These are phyloP conservation scores for Sus cebifrons DNA, from an alignment of 2,797 vertebrate genomes.

Conservation along the genomic window DNA sequence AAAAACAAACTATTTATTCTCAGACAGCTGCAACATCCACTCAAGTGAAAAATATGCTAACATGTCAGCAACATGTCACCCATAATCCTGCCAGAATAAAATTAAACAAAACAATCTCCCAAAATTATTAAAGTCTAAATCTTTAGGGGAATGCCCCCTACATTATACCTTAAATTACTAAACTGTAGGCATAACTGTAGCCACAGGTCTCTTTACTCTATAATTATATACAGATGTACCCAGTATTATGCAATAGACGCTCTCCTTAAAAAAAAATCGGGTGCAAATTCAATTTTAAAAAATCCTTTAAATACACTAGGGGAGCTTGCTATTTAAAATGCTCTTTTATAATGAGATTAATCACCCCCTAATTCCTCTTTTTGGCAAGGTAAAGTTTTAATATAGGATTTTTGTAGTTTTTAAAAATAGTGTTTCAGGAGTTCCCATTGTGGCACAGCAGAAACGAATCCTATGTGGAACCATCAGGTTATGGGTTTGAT, in stretches of 20 bases:
- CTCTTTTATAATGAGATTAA: slow-evolving; percentile 75
- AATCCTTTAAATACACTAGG: slow-evolving; percentile 52
- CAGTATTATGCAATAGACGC: slow-evolving; percentile 50
- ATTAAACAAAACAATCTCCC: slow-evolving; percentile 74
- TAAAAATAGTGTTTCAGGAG: slow-evolving; percentile 46
- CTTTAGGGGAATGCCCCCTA: slow-evolving; percentile 61
- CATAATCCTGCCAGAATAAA: slow-evolving; percentile 77
- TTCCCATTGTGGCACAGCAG: too few species aligned
- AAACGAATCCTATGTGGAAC: too few species aligned
- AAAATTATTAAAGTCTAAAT: slow-evolving; percentile 76
- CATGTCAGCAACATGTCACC: slow-evolving; percentile 27
- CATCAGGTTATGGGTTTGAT: too few species aligned
- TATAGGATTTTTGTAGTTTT: slow-evolving; percentile 68
- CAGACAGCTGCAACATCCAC: slow-evolving; percentile 76
- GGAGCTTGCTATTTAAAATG: slow-evolving; percentile 66
- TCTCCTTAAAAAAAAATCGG: slow-evolving; percentile 58
- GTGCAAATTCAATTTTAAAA: slow-evolving; percentile 78
- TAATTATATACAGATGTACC: slow-evolving; percentile 83
- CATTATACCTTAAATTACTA: slow-evolving; percentile 73
- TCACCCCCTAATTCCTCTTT: slow-evolving; percentile 61
- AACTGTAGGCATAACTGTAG: slow-evolving; percentile 57
- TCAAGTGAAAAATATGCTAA: slow-evolving; percentile 74
- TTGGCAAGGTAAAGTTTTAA: slow-evolving; percentile 75
- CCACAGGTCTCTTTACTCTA: slow-evolving; percentile 65
- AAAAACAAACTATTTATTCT: slow-evolving; percentile 67